Conservation (phyloP, 2,113 vertebrate genomes). For the Festucalex cinctus region DNA sequence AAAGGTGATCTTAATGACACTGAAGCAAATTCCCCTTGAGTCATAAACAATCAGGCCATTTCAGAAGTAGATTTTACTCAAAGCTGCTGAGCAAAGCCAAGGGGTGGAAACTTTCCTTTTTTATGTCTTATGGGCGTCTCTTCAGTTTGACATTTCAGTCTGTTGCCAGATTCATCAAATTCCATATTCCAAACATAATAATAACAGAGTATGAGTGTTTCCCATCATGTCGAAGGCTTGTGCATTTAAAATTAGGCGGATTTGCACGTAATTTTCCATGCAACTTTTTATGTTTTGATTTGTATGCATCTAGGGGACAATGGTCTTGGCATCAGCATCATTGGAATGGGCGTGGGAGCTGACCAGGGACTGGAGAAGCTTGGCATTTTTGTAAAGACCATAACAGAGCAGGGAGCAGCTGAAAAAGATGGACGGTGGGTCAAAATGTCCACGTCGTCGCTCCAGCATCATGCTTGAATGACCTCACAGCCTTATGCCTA, state of each 20-base stretch:
- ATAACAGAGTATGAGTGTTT: not conserved
- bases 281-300: not conserved
- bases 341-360: constrained; percentile 92
- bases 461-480: not conserved
- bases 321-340: constrained; percentile 90
- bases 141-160: not conserved
- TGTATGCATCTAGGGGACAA: constrained; percentile 77
- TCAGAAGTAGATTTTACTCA: not conserved
- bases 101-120: not conserved
- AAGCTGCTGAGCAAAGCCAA: not conserved
- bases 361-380: constrained; percentile 91
- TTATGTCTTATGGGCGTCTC: not conserved
- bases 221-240: not conserved
- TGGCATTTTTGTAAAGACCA: constrained; percentile 93
- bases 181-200: not conserved
- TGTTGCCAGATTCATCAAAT: not conserved
- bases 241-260: not conserved
- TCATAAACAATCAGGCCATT: not conserved
- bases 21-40: not conserved
- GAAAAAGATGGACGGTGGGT: constrained; percentile 83
- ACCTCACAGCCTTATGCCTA: not conserved
- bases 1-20: constrained; percentile 74
- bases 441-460: not conserved
- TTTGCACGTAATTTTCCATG: not conserved
- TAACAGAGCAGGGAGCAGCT: constrained; percentile 85